A percentile compares a stretch with the other conserved stretches of the same genome.
Evolutionary conservation across 2,797 vertebrate species (phyloP).

Genomic region (Sparus aurata): DNA sequence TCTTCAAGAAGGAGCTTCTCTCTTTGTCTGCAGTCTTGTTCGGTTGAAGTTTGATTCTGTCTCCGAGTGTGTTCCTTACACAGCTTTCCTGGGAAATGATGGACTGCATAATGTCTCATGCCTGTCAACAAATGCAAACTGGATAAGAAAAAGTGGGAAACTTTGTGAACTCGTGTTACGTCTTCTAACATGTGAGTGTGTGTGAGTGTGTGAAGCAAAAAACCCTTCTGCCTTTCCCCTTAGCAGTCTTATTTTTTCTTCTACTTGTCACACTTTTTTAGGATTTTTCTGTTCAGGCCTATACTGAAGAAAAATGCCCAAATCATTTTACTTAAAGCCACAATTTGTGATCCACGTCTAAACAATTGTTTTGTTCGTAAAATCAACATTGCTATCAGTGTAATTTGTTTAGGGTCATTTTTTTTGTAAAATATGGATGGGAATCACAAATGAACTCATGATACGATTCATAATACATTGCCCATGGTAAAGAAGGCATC

Average conservation of each 20-base stretch:
- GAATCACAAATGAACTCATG: too few relatives aligned
- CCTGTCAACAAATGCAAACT: constrained; percentile 39
- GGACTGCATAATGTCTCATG: constrained; percentile 45
- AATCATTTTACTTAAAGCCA: not conserved
- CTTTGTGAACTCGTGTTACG: constrained; percentile 34
- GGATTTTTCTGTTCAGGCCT: constrained; percentile 13
- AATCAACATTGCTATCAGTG: not conserved
- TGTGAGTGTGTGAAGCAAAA: not conserved
- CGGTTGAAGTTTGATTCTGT: constrained; percentile 43
- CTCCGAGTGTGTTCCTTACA: constrained; percentile 19
- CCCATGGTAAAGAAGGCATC: too few relatives aligned
- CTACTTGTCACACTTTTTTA: not conserved
- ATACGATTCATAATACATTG: too few relatives aligned
- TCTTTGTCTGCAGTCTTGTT: constrained; percentile 43
- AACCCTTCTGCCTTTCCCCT: not conserved
- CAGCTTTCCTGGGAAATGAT: constrained; percentile 41
- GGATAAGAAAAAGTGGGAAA: constrained; percentile 24
- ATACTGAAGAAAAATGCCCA: not conserved
- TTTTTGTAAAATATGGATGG: not conserved
- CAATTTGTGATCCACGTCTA: not conserved
- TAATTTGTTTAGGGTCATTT: not conserved
- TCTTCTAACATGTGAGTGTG: constrained; percentile 4
- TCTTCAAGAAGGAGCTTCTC: constrained; percentile 45
- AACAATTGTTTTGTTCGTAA: not conserved
- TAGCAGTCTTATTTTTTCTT: not conserved